These are phyloP conservation scores for Neopipo cinnamomea DNA, from an alignment of 2,113 vertebrate genomes.

Conservation along the genomic window DNA sequence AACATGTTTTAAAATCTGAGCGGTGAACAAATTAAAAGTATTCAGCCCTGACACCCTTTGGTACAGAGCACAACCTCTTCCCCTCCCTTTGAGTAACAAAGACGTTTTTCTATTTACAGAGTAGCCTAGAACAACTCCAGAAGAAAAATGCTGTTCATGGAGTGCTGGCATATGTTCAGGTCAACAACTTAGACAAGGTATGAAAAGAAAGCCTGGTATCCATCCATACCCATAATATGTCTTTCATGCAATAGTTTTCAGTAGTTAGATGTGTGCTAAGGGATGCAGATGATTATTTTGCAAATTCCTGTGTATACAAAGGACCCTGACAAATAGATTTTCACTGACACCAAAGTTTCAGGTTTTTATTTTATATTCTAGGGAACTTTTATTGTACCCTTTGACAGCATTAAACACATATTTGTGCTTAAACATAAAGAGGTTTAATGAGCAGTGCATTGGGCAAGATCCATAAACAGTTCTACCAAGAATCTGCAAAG, in stretches of 20 bases:
- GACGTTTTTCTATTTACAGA: not conserved
- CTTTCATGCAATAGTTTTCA: not conserved
- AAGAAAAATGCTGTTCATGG: not conserved
- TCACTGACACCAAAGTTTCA: not conserved
- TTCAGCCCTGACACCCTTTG: not conserved
- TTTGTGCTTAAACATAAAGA: not conserved
- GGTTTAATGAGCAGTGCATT: not conserved
- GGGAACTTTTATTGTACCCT: not conserved
- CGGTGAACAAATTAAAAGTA: constrained; percentile 26
- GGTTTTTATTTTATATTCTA: not conserved
- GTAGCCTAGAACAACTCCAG: not conserved
- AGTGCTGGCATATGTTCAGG: not conserved
- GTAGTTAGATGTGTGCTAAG: not conserved
- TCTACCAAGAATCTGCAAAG: not conserved
- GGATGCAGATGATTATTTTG: not conserved
- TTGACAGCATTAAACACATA: accelerated
- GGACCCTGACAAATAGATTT: not conserved
- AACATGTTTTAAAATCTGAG: constrained; percentile 26
- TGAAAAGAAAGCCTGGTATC: not conserved
- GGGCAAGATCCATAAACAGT: not conserved
- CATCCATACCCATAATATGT: not conserved
- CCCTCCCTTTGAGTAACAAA: not conserved
- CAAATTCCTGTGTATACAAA: not conserved
- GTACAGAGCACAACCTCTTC: not conserved
- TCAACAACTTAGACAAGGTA: not conserved